These are phyloP conservation scores for Meloe dianella DNA, from an alignment of 2,888 invertebrate species.

Conservation along the genomic window DNA sequence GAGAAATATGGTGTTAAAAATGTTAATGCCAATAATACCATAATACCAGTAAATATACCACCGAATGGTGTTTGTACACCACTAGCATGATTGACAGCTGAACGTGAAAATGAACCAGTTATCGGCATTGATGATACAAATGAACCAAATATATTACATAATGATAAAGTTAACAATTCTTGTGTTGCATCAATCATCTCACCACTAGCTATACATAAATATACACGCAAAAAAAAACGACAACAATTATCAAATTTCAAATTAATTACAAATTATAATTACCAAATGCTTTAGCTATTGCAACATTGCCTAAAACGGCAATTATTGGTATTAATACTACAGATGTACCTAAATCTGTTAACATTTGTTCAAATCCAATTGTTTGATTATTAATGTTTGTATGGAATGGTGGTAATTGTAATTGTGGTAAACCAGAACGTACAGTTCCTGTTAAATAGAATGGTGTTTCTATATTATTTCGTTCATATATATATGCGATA, in stretches of 20 bases:
- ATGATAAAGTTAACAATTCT: constrained; percentile 83
- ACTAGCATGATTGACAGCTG: constrained; percentile 94
- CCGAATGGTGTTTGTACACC: constrained; percentile 90
- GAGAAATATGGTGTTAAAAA: constrained; percentile 89
- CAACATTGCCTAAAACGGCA: constrained; percentile 90
- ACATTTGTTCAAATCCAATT: constrained; percentile 71
- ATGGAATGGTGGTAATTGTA: constrained; percentile 74
- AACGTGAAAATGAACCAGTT: constrained; percentile 86
- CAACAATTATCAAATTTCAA: not conserved
- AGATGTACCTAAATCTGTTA: constrained; percentile 82
- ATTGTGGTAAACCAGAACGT: constrained; percentile 74
- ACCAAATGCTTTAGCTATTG: constrained; percentile 95
- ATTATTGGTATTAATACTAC: constrained; percentile 87
- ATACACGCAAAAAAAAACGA: constrained; percentile 11
- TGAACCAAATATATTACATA: constrained; percentile 85
- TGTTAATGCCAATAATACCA: constrained; percentile 84
- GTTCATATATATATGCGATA: constrained; percentile 68
- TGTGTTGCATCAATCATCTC: constrained; percentile 87
- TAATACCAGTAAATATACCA: constrained; percentile 76
- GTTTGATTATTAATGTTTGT: constrained; percentile 67
- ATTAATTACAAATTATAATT: no score
- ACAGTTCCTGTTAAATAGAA: constrained; percentile 79
- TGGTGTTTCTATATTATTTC: constrained; percentile 63
- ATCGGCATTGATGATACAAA: constrained; percentile 92
- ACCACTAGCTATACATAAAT: constrained; percentile 70